phyloP scores from a whole-genome alignment of 1,140 invertebrate species.

The Drosophila equinoxialis region DNA sequence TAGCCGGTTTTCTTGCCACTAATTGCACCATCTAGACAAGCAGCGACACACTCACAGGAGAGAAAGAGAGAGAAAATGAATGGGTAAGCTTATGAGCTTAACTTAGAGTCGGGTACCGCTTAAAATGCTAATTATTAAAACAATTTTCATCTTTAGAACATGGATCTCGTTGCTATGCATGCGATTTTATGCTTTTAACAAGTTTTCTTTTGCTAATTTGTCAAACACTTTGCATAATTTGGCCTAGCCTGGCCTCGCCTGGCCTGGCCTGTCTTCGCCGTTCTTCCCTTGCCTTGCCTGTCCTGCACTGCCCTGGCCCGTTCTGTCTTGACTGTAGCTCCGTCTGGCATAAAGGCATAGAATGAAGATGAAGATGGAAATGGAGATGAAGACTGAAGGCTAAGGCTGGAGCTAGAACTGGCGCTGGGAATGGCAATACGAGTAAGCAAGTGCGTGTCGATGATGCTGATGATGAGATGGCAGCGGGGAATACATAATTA shows the following conservation, averaged over 20 bases:
- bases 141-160: constrained; percentile 68
- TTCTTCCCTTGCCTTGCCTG: background rate
- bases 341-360: background rate
- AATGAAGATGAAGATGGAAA: background rate
- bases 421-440: background rate
- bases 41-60: no score
- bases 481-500: background rate
- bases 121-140: constrained; percentile 76
- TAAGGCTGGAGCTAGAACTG: background rate
- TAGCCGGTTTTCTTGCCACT: background rate
- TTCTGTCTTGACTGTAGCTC: background rate
- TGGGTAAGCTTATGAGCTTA: background rate
- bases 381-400: background rate
- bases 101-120: constrained; percentile 16
- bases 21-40: constrained; percentile 2
- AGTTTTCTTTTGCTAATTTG: constrained; percentile 79
- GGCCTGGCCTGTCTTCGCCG: background rate
- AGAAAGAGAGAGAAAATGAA: background rate
- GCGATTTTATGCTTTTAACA: constrained; percentile 76
- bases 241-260: constrained; percentile 40
- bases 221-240: constrained; percentile 81
- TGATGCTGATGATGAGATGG: background rate
- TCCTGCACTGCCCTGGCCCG: constrained; percentile 7
- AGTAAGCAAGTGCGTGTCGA: constrained; percentile 3
- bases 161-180: constrained; percentile 72